phyloP scores from a whole-genome alignment of 2,797 vertebrate genomes.

The Lacerta bilineata region DNA sequence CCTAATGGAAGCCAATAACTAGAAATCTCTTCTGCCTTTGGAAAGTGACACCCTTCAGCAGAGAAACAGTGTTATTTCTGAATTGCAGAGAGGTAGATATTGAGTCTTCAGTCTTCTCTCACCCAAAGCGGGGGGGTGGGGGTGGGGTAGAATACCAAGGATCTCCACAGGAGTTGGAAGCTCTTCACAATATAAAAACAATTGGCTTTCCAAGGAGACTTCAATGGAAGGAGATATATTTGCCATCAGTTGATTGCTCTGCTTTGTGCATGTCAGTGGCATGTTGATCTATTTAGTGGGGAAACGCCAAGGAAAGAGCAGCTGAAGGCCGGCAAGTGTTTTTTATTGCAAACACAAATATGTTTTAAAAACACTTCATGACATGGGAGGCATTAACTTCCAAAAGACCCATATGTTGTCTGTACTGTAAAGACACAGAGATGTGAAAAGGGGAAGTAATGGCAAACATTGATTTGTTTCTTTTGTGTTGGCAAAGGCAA shows the following conservation, averaged over 20 bases:
- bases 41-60: neutral
- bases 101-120: neutral
- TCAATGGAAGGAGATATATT: slow-evolving; percentile 14
- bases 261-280: neutral
- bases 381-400: neutral
- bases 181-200: neutral
- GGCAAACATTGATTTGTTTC: neutral
- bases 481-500: neutral
- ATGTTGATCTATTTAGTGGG: neutral
- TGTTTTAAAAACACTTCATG: slow-evolving; percentile 25
- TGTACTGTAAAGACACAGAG: neutral
- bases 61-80: neutral
- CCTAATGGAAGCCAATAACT: neutral
- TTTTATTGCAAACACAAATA: neutral
- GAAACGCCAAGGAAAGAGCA: neutral
- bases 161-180: neutral
- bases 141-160: too few relatives aligned
- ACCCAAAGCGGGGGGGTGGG: neutral
- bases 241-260: slow-evolving; percentile 10
- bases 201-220: neutral
- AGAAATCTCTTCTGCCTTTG: neutral
- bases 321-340: slow-evolving; percentile 14
- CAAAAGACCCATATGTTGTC: slow-evolving; percentile 22
- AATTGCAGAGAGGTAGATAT: neutral
- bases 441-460: neutral